Conservation (phyloP, 2,797 vertebrate genomes). For the Glyptemys insculpta region DNA sequence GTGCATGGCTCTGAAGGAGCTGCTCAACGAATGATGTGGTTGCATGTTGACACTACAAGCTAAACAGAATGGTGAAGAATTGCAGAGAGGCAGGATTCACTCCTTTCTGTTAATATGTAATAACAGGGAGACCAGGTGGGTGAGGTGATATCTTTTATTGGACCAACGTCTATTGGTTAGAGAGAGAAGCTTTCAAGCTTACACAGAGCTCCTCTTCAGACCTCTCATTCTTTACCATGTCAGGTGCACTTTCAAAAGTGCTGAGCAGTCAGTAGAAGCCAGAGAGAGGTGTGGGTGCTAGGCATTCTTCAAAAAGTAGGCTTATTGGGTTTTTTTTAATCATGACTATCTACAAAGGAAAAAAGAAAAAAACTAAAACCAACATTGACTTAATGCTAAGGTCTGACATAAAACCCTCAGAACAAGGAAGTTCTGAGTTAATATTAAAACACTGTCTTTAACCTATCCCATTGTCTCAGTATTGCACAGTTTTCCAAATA, state of each 20-base stretch:
- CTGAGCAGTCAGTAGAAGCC: background rate
- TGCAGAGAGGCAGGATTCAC: background rate
- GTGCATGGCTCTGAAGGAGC: background rate
- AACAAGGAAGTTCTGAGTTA: background rate
- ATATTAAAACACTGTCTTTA: background rate
- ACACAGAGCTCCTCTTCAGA: background rate
- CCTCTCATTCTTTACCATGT: background rate
- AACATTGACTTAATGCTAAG: background rate
- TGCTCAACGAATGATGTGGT: background rate
- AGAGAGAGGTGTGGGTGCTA: background rate
- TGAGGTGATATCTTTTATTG: background rate
- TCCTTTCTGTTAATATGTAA: background rate
- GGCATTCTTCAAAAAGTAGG: background rate
- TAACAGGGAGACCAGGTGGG: background rate
- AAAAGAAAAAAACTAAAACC: constrained; percentile 1
- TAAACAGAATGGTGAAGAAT: background rate
- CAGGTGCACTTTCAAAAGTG: background rate
- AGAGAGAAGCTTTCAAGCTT: background rate
- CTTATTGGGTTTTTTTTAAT: background rate
- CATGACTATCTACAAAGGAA: background rate
- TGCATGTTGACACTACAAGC: background rate
- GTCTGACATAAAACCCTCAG: background rate
- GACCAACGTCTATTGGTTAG: background rate
- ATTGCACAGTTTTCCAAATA: background rate
- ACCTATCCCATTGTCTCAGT: background rate